A percentile compares a stretch with the other conserved stretches of the same genome.
These are phyloP conservation scores for Xenentodon cancila DNA, from an alignment of 2,797 vertebrate species.

Conservation along the genomic window DNA sequence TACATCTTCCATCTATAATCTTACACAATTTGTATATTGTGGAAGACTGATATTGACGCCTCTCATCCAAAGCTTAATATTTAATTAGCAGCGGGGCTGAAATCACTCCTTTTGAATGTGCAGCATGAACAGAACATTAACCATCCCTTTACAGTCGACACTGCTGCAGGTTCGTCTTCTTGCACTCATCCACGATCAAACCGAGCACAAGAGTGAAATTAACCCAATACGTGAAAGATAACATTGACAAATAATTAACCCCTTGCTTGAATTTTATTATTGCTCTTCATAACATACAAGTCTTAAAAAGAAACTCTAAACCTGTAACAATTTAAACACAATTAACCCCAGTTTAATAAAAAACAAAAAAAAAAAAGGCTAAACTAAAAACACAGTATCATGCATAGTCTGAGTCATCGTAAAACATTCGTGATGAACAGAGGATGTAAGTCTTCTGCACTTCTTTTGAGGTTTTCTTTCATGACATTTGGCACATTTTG, in stretches of 20 bases:
- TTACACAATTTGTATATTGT: background rate
- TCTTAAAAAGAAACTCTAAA: conserved; percentile 19
- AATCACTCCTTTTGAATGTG: background rate
- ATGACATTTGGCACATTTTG: too few species aligned
- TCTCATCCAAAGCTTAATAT: background rate
- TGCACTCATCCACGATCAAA: background rate
- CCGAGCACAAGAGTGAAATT: too few species aligned
- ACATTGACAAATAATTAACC: conserved; percentile 4
- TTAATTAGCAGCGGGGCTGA: background rate
- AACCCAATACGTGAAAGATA: background rate
- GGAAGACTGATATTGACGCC: too few species aligned
- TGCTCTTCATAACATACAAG: conserved; percentile 47
- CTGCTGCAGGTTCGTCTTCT: background rate
- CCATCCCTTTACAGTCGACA: background rate
- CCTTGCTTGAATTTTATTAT: conserved; percentile 49
- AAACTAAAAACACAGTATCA: conserved; percentile 1
- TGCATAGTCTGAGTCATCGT: background rate
- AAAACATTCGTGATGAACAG: background rate
- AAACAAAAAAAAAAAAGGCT: conserved; percentile 10
- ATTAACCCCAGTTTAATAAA: background rate
- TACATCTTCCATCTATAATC: background rate
- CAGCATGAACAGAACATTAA: conserved; percentile 1
- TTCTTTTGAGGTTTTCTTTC: conserved; percentile 3
- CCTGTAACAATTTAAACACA: conserved; percentile 7
- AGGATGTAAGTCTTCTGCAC: conserved; percentile 4